Percentiles rank a stretch among this genome's conserved stretches.
Conservation (phyloP, 1,140 invertebrate species). For the Drosophila subobscura region DNA sequence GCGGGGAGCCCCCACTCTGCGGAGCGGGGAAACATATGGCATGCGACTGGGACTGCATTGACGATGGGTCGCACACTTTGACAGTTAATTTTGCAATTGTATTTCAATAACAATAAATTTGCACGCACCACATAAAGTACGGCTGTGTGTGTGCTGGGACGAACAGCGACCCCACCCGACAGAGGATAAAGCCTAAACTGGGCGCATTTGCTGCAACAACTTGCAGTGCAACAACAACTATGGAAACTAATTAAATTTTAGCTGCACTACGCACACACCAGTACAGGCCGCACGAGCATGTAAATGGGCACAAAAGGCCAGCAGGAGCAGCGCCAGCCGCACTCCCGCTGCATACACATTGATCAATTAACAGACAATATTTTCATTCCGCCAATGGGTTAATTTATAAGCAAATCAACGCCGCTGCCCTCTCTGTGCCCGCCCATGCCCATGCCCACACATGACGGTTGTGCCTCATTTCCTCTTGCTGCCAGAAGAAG, state of each 20-base stretch:
- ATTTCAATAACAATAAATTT: conserved; percentile 83
- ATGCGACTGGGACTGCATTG: conserved; percentile 41
- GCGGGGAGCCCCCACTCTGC: not conserved
- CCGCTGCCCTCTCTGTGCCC: conserved; percentile 6
- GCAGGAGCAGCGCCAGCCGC: conserved; percentile 16
- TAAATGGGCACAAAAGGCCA: conserved; percentile 25
- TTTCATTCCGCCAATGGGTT: conserved; percentile 82
- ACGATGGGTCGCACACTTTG: conserved; percentile 78
- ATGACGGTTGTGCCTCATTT: conserved; percentile 36
- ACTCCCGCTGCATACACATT: conserved; percentile 78
- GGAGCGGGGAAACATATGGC: conserved; percentile 56
- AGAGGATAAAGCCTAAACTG: conserved; percentile 36
- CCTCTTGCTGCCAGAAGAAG: conserved; percentile 38
- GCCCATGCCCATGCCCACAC: conserved; percentile 2
- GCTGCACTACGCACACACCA: conserved; percentile 51
- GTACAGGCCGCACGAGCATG: conserved; percentile 17
- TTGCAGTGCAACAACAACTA: conserved; percentile 56
- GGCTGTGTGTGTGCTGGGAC: conserved; percentile 24
- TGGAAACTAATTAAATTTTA: conserved; percentile 80
- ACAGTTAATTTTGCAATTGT: conserved; percentile 84
- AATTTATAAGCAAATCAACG: conserved; percentile 82
- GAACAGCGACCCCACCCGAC: conserved; percentile 6
- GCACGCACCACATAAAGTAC: conserved; percentile 68
- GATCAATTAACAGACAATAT: conserved; percentile 83
- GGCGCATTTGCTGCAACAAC: conserved; percentile 52